phyloP scores from a whole-genome alignment of 2,888 invertebrate species.

The Caenorhabditis panamensis region DNA sequence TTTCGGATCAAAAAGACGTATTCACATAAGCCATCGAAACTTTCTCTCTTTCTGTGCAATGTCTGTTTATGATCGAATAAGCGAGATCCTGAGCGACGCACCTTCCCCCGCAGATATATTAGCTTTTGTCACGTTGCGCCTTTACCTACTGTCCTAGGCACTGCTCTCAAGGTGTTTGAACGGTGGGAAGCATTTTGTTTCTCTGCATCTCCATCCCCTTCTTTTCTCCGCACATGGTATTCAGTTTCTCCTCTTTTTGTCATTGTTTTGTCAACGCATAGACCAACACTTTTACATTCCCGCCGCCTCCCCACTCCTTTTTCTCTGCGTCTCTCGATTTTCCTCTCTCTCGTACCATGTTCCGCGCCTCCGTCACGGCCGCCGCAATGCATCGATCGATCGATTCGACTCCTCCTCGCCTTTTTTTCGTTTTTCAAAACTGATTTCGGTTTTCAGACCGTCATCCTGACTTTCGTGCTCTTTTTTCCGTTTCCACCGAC shows the following conservation, averaged over 20 bases:
- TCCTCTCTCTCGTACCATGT: slow-evolving; percentile 35
- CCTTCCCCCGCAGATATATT: slow-evolving; percentile 42
- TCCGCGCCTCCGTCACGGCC: slow-evolving; percentile 41
- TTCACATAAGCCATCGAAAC: not conserved
- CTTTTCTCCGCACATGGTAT: slow-evolving; percentile 42
- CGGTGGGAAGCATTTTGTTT: slow-evolving; percentile 49
- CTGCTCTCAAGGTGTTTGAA: slow-evolving; percentile 48
- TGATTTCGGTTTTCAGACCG: slow-evolving; percentile 34
- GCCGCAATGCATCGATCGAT: slow-evolving; percentile 16
- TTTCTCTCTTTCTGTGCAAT: not conserved
- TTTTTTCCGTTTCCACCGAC: slow-evolving; percentile 25
- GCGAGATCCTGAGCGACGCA: slow-evolving; percentile 8
- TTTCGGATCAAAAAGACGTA: not conserved
- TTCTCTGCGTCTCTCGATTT: slow-evolving; percentile 46
- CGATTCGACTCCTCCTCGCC: slow-evolving; percentile 13
- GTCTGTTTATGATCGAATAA: slow-evolving; percentile 2
- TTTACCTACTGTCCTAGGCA: slow-evolving; percentile 40
- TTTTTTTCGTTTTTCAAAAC: not conserved
- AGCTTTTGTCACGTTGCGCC: slow-evolving; percentile 56
- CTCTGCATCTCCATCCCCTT: slow-evolving; percentile 27
- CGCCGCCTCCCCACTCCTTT: slow-evolving; percentile 39
- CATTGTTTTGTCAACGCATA: slow-evolving; percentile 51
- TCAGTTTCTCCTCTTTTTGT: slow-evolving; percentile 58
- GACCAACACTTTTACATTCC: slow-evolving; percentile 55
- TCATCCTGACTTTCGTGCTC: slow-evolving; percentile 35